These are phyloP conservation scores for Drosophila kikkawai DNA, from an alignment of 1,140 invertebrate species.

Conservation along the genomic window DNA sequence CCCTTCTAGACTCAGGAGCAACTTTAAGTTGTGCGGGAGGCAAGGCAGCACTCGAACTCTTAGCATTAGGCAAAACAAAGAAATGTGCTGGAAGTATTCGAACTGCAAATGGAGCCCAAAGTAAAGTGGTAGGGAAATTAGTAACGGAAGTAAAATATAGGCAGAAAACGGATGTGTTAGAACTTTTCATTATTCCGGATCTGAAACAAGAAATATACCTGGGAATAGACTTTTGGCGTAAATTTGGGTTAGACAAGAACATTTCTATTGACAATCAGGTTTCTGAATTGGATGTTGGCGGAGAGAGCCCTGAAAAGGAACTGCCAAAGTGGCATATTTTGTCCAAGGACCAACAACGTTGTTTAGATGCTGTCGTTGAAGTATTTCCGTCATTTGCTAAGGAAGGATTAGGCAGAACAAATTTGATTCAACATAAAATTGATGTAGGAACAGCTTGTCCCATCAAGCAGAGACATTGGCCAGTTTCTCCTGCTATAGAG, in stretches of 20 bases:
- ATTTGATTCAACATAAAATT: neutral
- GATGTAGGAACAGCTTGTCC: neutral
- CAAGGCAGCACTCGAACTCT: neutral
- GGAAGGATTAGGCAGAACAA: neutral
- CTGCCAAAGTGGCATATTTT: too few species aligned
- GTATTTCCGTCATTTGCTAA: neutral
- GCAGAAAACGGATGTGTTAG: neutral
- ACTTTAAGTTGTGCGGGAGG: too few species aligned
- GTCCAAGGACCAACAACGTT: neutral
- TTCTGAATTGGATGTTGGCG: neutral
- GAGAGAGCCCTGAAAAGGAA: too few species aligned
- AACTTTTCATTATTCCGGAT: neutral
- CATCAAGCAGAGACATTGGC: neutral
- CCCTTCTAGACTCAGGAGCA: neutral
- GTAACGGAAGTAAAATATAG: neutral
- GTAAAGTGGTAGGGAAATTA: neutral
- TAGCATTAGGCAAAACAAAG: neutral
- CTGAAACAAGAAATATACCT: neutral
- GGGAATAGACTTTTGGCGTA: constrained; percentile 2
- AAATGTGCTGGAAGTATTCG: neutral
- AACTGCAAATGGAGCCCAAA: constrained; percentile 1
- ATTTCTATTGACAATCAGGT: neutral
- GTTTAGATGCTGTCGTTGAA: neutral
- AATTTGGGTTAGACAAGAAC: neutral
- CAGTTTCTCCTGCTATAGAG: neutral